These are phyloP conservation scores for Parnassius orleans DNA, from an alignment of 2,888 invertebrate genomes.

Conservation along the genomic window DNA sequence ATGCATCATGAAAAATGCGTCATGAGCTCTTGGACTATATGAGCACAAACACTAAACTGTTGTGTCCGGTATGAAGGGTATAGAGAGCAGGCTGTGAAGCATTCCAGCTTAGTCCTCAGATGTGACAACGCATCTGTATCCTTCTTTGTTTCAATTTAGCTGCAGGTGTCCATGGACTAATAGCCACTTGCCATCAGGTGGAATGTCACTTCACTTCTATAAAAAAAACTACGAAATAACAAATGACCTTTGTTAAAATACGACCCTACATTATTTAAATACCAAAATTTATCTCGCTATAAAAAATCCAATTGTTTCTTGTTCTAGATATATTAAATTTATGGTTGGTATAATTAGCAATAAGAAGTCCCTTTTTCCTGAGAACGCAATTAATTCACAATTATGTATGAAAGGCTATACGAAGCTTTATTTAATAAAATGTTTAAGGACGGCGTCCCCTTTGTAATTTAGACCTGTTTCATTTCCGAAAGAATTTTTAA, in stretches of 20 bases:
- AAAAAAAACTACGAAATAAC: too few relatives aligned
- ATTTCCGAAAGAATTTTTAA: conserved; percentile 51
- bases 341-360: conserved; percentile 62
- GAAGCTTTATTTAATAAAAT: conserved; percentile 72
- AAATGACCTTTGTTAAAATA: neutral
- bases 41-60: too few relatives aligned
- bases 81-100: too few relatives aligned
- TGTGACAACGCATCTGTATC: too few relatives aligned
- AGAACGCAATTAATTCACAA: conserved; percentile 71
- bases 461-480: conserved; percentile 58
- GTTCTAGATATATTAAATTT: conserved; percentile 52
- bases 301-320: conserved; percentile 26
- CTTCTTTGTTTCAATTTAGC: too few relatives aligned
- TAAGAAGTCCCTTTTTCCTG: conserved; percentile 41
- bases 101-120: too few relatives aligned
- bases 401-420: conserved; percentile 70
- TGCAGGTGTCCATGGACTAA: too few relatives aligned
- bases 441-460: conserved; percentile 53
- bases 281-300: conserved; percentile 7
- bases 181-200: too few relatives aligned
- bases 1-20: too few relatives aligned
- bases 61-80: too few relatives aligned
- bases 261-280: conserved; percentile 1
- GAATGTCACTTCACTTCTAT: too few relatives aligned
- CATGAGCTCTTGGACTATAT: too few relatives aligned